A percentile compares a stretch with the other conserved stretches of the same genome.
Evolutionary conservation across 2,113 vertebrate genomes (phyloP).

Genomic region (Chionis minor): DNA sequence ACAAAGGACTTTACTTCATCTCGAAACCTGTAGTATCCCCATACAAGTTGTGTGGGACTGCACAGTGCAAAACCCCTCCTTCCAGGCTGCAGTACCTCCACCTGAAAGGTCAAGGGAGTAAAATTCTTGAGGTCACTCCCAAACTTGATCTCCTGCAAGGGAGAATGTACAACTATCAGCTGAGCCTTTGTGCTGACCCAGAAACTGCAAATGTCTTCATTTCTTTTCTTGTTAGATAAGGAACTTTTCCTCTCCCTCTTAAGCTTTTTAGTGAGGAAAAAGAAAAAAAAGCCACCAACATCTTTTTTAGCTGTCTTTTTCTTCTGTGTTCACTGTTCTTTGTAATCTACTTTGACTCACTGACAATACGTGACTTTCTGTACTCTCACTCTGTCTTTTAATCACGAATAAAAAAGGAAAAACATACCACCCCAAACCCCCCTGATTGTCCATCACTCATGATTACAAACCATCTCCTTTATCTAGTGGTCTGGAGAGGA

Average conservation of each 20-base stretch:
- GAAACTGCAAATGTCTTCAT: conserved; percentile 64
- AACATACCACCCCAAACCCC: not conserved
- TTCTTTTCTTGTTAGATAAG: conserved; percentile 68
- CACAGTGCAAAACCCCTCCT: not conserved
- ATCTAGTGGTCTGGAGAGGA: conserved; percentile 30
- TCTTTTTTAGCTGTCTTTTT: conserved; percentile 50
- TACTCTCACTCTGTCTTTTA: conserved; percentile 45
- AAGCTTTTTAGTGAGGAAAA: conserved; percentile 35
- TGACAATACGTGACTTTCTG: conserved; percentile 47
- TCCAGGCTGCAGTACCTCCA: not conserved
- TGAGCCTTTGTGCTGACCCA: conserved; percentile 64
- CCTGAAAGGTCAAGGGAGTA: not conserved
- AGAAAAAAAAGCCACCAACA: not conserved
- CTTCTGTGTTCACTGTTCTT: conserved; percentile 54
- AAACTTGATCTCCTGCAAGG: not conserved
- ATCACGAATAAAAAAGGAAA: not conserved
- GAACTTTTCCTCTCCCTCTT: conserved; percentile 43
- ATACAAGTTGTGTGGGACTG: not conserved
- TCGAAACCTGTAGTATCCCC: not conserved
- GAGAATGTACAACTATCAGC: not conserved
- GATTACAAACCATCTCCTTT: conserved; percentile 58
- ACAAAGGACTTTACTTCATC: not conserved
- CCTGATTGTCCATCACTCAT: conserved; percentile 3
- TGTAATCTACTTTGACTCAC: conserved; percentile 67
- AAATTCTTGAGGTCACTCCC: conserved; percentile 27